These are phyloP conservation scores for Bradypodion ventrale DNA, from an alignment of 2,797 vertebrate species.

Conservation along the genomic window DNA sequence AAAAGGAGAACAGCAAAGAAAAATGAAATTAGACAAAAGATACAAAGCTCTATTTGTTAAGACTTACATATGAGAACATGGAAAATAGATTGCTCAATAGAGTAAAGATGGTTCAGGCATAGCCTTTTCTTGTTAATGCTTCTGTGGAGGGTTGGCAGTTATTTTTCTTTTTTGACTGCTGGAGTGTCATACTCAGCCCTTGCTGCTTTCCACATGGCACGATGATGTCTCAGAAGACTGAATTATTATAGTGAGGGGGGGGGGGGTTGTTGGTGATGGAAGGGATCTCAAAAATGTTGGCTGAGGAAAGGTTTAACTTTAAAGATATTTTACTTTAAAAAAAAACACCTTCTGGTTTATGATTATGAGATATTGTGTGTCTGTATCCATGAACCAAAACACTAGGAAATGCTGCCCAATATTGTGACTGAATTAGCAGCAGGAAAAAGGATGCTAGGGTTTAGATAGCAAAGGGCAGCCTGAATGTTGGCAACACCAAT, in stretches of 20 bases:
- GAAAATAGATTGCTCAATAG: constrained; percentile 17
- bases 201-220: background rate
- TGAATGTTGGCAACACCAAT: too few relatives aligned
- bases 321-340: background rate
- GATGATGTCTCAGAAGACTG: background rate
- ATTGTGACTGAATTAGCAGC: too few relatives aligned
- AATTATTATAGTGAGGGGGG: too few relatives aligned
- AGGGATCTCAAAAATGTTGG: background rate
- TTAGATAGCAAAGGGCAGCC: too few relatives aligned
- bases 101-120: background rate
- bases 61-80: background rate
- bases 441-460: too few relatives aligned
- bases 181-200: background rate
- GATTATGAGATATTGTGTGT: too few relatives aligned
- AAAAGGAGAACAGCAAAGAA: constrained; percentile 14
- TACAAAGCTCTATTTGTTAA: background rate
- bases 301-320: background rate
- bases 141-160: background rate
- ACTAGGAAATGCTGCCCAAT: too few relatives aligned
- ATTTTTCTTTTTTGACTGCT: background rate
- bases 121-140: too few relatives aligned
- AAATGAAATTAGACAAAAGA: constrained; percentile 1
- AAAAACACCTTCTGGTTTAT: too few relatives aligned
- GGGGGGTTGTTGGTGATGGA: too few relatives aligned
- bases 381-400: too few relatives aligned